Percentiles rank a stretch among this genome's conserved stretches.
phyloP scores from a whole-genome alignment of 2,113 vertebrate genomes.

The Amphiprion ocellaris region DNA sequence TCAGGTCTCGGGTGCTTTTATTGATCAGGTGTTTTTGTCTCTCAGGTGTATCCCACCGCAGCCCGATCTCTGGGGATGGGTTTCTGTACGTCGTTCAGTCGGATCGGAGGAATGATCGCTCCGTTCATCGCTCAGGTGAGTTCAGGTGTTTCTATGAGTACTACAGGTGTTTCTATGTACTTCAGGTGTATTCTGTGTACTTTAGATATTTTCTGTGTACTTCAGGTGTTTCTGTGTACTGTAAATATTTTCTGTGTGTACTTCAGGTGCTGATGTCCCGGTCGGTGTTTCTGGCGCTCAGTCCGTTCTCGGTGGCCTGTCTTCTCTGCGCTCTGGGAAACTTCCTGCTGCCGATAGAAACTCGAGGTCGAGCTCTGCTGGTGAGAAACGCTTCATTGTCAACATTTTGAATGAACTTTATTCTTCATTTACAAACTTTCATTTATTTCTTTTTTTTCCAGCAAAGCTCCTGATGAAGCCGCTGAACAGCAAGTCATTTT shows the following conservation, averaged over 20 bases:
- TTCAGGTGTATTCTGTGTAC: too few species aligned
- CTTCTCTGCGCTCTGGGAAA: slow-evolving; percentile 86
- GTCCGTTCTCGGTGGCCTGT: slow-evolving; percentile 88
- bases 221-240: too few species aligned
- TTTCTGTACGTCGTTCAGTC: slow-evolving; percentile 92
- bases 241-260: background rate
- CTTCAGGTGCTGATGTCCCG: slow-evolving; percentile 90
- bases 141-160: background rate
- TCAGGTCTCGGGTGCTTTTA: too few species aligned
- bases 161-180: too few species aligned
- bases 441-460: slow-evolving; percentile 51
- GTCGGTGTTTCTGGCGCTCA: slow-evolving; percentile 88
- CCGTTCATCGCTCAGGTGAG: slow-evolving; percentile 90
- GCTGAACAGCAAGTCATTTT: background rate
- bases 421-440: background rate
- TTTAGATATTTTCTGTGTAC: too few species aligned
- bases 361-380: slow-evolving; percentile 92
- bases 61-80: slow-evolving; percentile 94
- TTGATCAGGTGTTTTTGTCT: background rate
- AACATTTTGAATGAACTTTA: background rate
- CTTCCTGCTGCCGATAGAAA: slow-evolving; percentile 92
- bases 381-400: slow-evolving; percentile 71
- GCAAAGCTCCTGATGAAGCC: slow-evolving; percentile 76
- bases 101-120: slow-evolving; percentile 94
- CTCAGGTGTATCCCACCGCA: slow-evolving; percentile 93